Base-by-base conservation (phyloP, 2,888 invertebrate genomes). In the Lithosia quadra region DNA sequence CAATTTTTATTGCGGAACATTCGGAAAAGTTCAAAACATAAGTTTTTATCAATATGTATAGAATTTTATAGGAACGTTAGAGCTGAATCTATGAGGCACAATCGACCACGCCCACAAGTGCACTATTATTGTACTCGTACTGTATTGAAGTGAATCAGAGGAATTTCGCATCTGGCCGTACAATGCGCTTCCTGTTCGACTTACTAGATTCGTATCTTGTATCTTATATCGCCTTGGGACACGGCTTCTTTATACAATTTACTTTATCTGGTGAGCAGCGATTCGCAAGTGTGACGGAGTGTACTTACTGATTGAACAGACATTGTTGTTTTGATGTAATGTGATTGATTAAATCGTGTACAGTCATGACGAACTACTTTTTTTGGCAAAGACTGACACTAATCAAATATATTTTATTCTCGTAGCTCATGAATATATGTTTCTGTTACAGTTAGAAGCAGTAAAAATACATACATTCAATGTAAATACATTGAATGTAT, bases 101-200 rank as follows among this genome's bases (percentile, higher is more conserved):
- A 90, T 88, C 83, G 84, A 73, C 92, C 94, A 92, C 94, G 94
- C 94, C 94, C 91, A 88, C 88, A 87, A 89, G 88, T 90, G 87
- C 86, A 86, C 85, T 77, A 74, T 78, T 78, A 76, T 80, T 70
- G 71, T 69, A 66, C 57, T 80, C 69, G 71, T 69, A 66, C 57
- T 36, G 64, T 81, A 88, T 89, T 88, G 79, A 79, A 85, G 83
- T 77, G 80, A 74, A 83, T 86, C 79, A 81, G 80, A 86, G 92
- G 94, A 90, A 94, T 95, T 94, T 94, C 93, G 92, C 95, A 94
- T 95, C 94, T 94, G 94, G 89, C 87, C 78, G 81, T 83, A 93
- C 93, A 95, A 94, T 90, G 87, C 86, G 83, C 86, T 95, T 95
- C 95, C 95, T 94, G 95, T 93, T 89, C 91, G 94, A 93, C 93